Evolutionary conservation across 2,797 vertebrate genomes (phyloP), one percentile per base, ranked within the genome.

Genomic region (Alca torda): DNA sequence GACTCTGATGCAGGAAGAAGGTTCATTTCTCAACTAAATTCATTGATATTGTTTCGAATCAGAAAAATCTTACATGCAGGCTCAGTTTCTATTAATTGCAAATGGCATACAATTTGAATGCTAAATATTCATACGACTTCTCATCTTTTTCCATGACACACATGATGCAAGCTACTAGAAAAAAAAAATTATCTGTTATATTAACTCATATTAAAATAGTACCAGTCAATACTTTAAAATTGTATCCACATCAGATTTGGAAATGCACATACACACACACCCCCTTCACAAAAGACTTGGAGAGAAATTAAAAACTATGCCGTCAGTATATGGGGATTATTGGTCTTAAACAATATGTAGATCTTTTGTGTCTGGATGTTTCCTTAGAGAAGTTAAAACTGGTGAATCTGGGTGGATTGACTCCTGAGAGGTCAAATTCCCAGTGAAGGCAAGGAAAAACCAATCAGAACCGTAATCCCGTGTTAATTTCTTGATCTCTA

Each of bases 261-360:
- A 89, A 87, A 84, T 24, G 6, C 21, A 33, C 3, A 4, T 35
- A 12, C 5, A 6, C 4, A 1, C 13, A 56, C 3, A 10, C 1
- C 6, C 1, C 6, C 25, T 69, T 80, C 65, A 11, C 4, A 50
- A 84, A 76, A 65, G 2, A 16, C 11, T 24, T 73, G 10, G 28
- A n/a, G 4, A 83, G 25, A 95, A 83, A 79, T 48, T 10, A 48
- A 88, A 63, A 83, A 31, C 5, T 64, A 9, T 48, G 8, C 6
- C 67, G 67, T 6, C 1, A 53, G 11, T 25, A 41, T 45, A 18
- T 19, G 13, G 18, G 4, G 9, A 43, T 46, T 41, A 45, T n/a
- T 7, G 2, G 4, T 0, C 17, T 51, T 72, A 83, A 76, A 72
- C 0, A 8, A 4, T 53, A 35, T 39, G 0, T 39, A 61, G 20